phyloP scores from a whole-genome alignment of 2,113 vertebrate genomes.

The Hydrochoerus hydrochaeris region DNA sequence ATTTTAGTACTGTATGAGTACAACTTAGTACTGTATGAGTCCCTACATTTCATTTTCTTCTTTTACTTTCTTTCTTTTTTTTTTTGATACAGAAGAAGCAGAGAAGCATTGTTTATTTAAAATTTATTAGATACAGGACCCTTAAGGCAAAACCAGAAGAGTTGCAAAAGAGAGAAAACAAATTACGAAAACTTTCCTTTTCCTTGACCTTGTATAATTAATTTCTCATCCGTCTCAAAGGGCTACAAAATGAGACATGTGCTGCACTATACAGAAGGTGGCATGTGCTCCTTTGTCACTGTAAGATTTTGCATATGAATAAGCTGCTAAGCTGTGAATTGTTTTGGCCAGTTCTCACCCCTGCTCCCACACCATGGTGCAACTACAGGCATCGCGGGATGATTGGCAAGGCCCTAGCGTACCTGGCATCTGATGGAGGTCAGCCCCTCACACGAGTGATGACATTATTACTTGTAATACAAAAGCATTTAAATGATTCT shows the following conservation, averaged over 20 bases:
- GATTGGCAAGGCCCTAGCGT: neutral
- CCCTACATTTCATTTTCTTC: neutral
- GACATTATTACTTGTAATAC: neutral
- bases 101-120: constrained; percentile 34
- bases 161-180: constrained; percentile 39
- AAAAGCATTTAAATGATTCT: neutral
- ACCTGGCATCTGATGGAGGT: neutral
- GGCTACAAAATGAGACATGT: constrained; percentile 10
- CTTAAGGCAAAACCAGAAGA: constrained; percentile 6
- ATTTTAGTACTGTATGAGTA: neutral
- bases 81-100: neutral
- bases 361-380: neutral
- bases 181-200: constrained; percentile 57
- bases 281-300: constrained; percentile 33
- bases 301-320: constrained; percentile 43
- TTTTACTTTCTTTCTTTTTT: neutral
- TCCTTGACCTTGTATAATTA: constrained; percentile 61
- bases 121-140: neutral
- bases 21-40: no score
- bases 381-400: neutral
- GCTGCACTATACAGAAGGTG: constrained; percentile 38
- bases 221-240: constrained; percentile 49
- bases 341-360: neutral
- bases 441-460: neutral
- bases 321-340: neutral